Evolutionary conservation across 2,797 vertebrate genomes (phyloP), one percentile per base, ranked within the genome.

Genomic region (Parauchenoglanis ngamensis): DNA sequence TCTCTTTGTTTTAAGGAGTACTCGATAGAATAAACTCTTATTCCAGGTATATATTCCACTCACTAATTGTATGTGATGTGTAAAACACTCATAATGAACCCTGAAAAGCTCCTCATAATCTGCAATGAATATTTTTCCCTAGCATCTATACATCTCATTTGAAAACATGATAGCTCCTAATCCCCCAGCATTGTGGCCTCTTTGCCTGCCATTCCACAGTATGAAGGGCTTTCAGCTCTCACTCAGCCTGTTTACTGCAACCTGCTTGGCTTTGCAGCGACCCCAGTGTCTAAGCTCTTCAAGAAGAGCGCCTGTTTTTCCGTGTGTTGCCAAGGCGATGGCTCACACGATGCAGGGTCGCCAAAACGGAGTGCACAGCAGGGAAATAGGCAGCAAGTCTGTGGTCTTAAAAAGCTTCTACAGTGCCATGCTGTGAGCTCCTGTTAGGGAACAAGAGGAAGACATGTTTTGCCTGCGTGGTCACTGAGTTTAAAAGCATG

Each of bases 271-370:
- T 95, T 94, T 94, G 90, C 89, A 91, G 90, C 92, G 94, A 95
- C 94, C 95, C 93, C 91, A 88, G 91, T 92, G 94, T 94, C 94
- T 93, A 91, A 93, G 94, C 91, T 80, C 93, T 93, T 93, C 89
- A 93, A 92, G 92, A 94, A 91, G 90, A 89, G 89, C 90, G 91
- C 93, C 88, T 92, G 92, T 94, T 95, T 95, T 91, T 93, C 92
- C 80, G 84, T 90, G 91, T 88, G 94, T 96, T 96, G 94, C 95
- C 96, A 95, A 92, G 96, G 94, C 86, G 35, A 95, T 95, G 92
- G 92, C 93, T 92, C 87, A 91, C 91, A 88, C 92, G 91, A 93
- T 91, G 91, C 92, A 90, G 93, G 93, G 94, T 94, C 90, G 90
- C 89, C 90, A 92, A 89, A 92, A 83, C 73, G 19, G 72, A 89